Evolutionary conservation across 64 coral and sea anemone genomes (phyloP).

Genomic region (Montipora efflorescens): DNA sequence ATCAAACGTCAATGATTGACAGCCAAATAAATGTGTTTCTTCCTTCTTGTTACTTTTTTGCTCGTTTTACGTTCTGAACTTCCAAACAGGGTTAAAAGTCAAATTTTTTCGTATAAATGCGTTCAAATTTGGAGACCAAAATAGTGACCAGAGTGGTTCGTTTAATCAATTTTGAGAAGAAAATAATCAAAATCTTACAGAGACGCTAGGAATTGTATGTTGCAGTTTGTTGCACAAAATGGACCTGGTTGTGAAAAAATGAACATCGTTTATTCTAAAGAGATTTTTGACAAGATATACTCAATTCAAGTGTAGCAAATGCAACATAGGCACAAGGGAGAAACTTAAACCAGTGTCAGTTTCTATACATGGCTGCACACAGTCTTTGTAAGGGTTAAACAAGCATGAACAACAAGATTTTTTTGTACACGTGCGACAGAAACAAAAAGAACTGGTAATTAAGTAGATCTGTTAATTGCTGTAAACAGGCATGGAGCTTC

Average conservation of each 20-base stretch:
- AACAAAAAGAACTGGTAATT: neutral
- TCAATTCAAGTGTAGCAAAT: neutral
- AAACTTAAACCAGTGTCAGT: neutral
- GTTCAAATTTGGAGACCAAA: no score
- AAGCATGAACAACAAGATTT: neutral
- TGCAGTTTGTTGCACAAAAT: neutral
- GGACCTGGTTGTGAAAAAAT: no score
- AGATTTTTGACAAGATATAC: neutral
- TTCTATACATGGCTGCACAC: neutral
- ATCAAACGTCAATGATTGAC: slow-evolving; percentile 35
- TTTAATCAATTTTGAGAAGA: no score
- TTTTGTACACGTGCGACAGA: neutral
- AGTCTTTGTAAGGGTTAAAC: neutral
- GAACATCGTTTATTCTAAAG: neutral
- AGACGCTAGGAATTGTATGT: neutral
- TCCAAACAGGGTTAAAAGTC: no score
- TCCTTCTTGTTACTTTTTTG: neutral
- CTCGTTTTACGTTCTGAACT: neutral
- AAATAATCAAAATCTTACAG: no score
- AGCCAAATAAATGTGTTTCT: no score
- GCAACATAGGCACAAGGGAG: neutral
- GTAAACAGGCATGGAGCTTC: neutral
- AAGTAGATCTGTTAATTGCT: neutral
- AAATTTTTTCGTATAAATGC: no score
- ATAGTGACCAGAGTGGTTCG: no score